phyloP scores from a whole-genome alignment of 1,140 invertebrate genomes.

The Drosophila pseudoobscura region DNA sequence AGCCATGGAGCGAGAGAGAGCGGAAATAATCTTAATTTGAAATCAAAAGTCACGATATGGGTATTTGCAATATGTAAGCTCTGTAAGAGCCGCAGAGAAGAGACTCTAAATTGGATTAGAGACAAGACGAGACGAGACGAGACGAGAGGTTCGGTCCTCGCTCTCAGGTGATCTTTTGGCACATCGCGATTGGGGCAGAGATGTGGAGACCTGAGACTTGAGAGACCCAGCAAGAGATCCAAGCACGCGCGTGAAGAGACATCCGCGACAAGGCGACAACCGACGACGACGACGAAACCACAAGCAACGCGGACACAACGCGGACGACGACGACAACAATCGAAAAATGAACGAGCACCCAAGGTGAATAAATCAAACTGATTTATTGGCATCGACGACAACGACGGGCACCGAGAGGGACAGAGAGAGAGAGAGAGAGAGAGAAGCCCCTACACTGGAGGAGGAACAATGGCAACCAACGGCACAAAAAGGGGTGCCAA shows the following conservation, averaged over 20 bases:
- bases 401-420: conserved; percentile 20
- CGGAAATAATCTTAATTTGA: conserved; percentile 68
- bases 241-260: conserved; percentile 68
- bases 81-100: conserved; percentile 11
- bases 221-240: conserved; percentile 41
- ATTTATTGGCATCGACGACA: conserved; percentile 72
- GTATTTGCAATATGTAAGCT: conserved; percentile 54
- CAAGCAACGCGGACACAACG: conserved; percentile 34
- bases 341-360: conserved; percentile 52
- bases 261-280: conserved; percentile 38
- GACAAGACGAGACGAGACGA: conserved; percentile 6
- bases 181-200: conserved; percentile 27
- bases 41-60: conserved; percentile 78
- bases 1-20: not conserved
- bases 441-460: conserved; percentile 39
- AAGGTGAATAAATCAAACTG: conserved; percentile 79
- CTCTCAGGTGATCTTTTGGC: conserved; percentile 50
- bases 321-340: conserved; percentile 57
- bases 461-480: conserved; percentile 49
- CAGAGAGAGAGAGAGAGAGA: conserved; percentile 5
- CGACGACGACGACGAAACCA: conserved; percentile 39
- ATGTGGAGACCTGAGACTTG: conserved; percentile 17
- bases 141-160: too few species aligned
- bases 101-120: conserved; percentile 60
- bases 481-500: conserved; percentile 19